Conservation (phyloP, 2,888 invertebrate genomes). For the Andrena trimmerana region DNA sequence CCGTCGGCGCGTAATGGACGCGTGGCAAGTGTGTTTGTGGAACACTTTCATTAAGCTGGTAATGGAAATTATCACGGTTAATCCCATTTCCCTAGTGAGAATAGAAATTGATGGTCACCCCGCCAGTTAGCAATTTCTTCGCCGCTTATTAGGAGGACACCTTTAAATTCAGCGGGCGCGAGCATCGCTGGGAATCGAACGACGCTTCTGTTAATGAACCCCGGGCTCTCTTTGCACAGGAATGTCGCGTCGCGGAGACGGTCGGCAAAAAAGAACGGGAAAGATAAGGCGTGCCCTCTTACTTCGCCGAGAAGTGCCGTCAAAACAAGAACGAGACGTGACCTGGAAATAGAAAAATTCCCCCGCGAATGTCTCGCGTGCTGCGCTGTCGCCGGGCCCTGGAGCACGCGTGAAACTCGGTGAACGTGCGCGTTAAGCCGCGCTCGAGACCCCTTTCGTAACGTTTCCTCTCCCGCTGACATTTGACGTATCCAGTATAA, state of each 20-base stretch:
- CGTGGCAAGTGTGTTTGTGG: constrained; percentile 1
- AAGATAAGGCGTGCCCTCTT: not conserved
- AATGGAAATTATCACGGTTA: constrained; percentile 26
- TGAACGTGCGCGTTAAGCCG: constrained; percentile 20
- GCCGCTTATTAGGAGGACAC: constrained; percentile 67
- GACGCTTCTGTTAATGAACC: constrained; percentile 63
- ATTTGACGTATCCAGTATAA: constrained; percentile 66
- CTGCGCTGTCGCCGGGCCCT: not conserved
- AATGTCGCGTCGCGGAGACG: constrained; percentile 17
- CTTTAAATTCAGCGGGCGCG: constrained; percentile 63
- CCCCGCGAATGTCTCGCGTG: constrained; percentile 20
- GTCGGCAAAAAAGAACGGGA: not conserved
- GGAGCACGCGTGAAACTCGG: not conserved
- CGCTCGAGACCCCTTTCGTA: constrained; percentile 47
- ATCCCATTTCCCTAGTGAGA: constrained; percentile 7
- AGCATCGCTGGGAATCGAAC: constrained; percentile 51
- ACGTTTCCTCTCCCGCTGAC: constrained; percentile 51
- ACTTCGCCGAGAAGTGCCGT: constrained; percentile 1
- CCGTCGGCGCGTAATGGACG: not conserved
- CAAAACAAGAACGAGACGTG: constrained; percentile 35
- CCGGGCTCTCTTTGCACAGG: constrained; percentile 43
- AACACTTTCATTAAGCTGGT: constrained; percentile 14
- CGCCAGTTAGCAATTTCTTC: constrained; percentile 24
- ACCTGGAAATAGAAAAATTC: constrained; percentile 55
- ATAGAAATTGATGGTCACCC: constrained; percentile 24